phyloP scores from a whole-genome alignment of 2,888 invertebrate species.

The Galeruca laticollis region DNA sequence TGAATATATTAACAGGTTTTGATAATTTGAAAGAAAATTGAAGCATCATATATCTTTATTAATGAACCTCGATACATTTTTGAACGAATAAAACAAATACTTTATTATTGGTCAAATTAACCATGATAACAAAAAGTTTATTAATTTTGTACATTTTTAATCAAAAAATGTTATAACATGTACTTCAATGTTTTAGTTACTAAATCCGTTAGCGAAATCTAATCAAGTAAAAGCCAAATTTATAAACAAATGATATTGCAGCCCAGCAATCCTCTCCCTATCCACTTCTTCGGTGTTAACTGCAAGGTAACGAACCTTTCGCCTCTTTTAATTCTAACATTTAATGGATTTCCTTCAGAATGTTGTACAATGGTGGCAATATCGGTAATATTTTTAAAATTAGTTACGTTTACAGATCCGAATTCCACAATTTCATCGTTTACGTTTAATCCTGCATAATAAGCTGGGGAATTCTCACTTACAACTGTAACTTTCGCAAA shows the following conservation, averaged over 20 bases:
- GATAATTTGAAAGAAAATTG: too few species aligned
- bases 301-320: conserved; percentile 69
- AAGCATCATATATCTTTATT: too few species aligned
- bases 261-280: conserved; percentile 83
- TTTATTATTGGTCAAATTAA: too few species aligned
- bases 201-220: too few species aligned
- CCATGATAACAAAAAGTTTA: too few species aligned
- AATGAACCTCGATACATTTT: too few species aligned
- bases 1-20: too few species aligned
- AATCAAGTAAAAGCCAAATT: too few species aligned
- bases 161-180: too few species aligned
- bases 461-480: conserved; percentile 84
- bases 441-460: conserved; percentile 77
- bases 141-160: too few species aligned
- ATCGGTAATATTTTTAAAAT: conserved; percentile 78
- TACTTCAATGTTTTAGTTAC: too few species aligned
- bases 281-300: conserved; percentile 81
- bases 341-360: conserved; percentile 69
- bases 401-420: conserved; percentile 79
- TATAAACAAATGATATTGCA: conserved; percentile 74
- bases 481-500: conserved; percentile 82
- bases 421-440: conserved; percentile 82
- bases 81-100: too few species aligned
- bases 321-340: conserved; percentile 70
- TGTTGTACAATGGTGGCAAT: conserved; percentile 77